Evolutionary conservation across 2,797 vertebrate genomes (phyloP), one percentile per base, ranked within the genome.

Genomic region (Sebastes nivosus): DNA sequence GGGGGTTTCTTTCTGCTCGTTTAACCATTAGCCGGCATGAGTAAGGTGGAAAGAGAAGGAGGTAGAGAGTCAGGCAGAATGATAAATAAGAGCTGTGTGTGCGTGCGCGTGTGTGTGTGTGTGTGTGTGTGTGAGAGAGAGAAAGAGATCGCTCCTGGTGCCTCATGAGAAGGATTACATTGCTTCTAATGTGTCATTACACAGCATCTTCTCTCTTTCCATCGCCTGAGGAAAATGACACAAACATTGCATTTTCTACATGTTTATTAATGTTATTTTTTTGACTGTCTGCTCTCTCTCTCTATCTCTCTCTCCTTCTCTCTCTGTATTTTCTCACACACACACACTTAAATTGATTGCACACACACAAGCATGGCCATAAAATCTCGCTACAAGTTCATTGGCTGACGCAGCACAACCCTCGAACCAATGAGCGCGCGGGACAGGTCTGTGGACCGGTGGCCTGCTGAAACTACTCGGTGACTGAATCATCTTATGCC

Each of bases 401-500:
- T 91, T 94, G 92, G 90, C 65, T 55, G 72, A 79, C 55, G 66
- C 78, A 36, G 54, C 54, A 2, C 55, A n/a, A 61, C 79, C 69
- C 74, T n/a, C 1, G 11, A 81, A 64, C 92, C 92, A 93, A 92
- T 94, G 24, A 75, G 77, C 7, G 7, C 0, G 5, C 42, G 5
- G 83, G 74, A 83, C 83, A 81, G 87, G 80, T 72, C 85, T 90
- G 87, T 65, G 78, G 71, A 75, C 79, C 10, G 77, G 69, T 50
- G 79, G 79, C 64, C 81, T 59, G 72, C 83, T 83, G 75, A 89
- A 93, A 93, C 88, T 91, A 93, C 92, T 90, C 67, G 36, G 91
- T 81, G 83, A 92, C 90, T 90, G 89, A 89, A 83, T 84, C 54
- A 75, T 75, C 75, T 69, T 74, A 68, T 83, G 72, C 75, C 79